Conservation (phyloP, 1,140 invertebrate genomes). For the Probaryconus sp. region DNA sequence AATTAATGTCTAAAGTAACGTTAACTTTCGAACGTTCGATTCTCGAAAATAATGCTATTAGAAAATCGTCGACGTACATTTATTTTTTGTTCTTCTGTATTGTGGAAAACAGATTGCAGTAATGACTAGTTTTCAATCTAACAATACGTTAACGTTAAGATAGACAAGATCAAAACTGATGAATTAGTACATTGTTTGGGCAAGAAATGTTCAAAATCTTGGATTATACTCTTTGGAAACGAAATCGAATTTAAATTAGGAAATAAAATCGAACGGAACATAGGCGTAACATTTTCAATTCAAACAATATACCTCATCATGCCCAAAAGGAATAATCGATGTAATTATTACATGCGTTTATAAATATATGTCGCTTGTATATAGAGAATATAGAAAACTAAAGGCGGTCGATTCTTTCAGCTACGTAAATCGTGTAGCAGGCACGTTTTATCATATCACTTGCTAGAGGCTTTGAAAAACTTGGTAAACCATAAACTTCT, state of each 20-base stretch:
- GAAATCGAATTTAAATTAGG: too few species aligned
- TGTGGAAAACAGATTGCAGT: slow-evolving; percentile 26
- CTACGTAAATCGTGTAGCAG: slow-evolving; percentile 75
- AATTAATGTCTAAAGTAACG: slow-evolving; percentile 50
- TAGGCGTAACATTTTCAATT: slow-evolving; percentile 27
- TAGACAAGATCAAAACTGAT: slow-evolving; percentile 41
- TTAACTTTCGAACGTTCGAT: slow-evolving; percentile 28
- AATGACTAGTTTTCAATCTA: slow-evolving; percentile 33
- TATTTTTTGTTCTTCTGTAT: slow-evolving; percentile 17
- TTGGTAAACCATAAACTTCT: slow-evolving; percentile 65
- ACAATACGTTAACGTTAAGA: slow-evolving; percentile 45
- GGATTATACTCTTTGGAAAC: too few species aligned
- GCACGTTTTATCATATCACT: slow-evolving; percentile 78
- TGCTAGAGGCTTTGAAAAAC: slow-evolving; percentile 74
- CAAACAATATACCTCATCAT: slow-evolving; percentile 39
- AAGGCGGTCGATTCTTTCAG: slow-evolving; percentile 73
- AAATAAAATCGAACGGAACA: too few species aligned
- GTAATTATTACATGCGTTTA: slow-evolving; percentile 57
- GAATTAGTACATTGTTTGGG: slow-evolving; percentile 36
- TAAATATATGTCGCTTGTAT: slow-evolving; percentile 62
- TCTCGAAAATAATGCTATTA: slow-evolving; percentile 22
- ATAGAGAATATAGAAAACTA: slow-evolving; percentile 74
- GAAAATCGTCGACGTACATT: slow-evolving; percentile 18
- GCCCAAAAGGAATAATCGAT: slow-evolving; percentile 44
- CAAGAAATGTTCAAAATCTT: slow-evolving; percentile 13